Base-by-base conservation (phyloP, 1,140 invertebrate species). In the Drosophila chauvacae region DNA sequence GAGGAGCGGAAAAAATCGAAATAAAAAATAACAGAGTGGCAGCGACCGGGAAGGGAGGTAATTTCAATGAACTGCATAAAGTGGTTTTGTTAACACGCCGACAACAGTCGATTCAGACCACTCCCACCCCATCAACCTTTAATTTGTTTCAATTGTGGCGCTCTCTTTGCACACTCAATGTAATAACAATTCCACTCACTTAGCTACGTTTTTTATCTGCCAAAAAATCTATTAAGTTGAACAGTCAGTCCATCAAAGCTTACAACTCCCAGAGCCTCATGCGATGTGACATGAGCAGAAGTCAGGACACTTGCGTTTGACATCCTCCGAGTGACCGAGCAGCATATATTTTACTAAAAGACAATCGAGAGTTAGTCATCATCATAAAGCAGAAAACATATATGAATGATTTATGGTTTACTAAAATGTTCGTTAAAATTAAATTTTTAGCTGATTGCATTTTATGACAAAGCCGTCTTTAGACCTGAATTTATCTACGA, bases 1-100 rank as follows among this genome's bases (percentile, higher is more conserved):
- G 14, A 72, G 55, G 14, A 72, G 70, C 66, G 58, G 23, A 72
- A 71, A 71, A 72, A 56, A 30, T 35, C 26, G 45, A 53, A 41
- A 53, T 48, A 72, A 48, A 47, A 65, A 44, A 61, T 60, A 60
- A 61, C 48, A 55, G 20, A 61, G 20, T 18, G 28, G 20, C 20
- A 10, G 55, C 28, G 1, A 35, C 42, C 7, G 23, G 47, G 23
- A 28, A 16, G 13, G 53, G 23, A 44, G 37, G 45, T 60, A 59
- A 72, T 72, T 72, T 72, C 70, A 72, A 72, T 72, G 68, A 72
- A 72, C 70, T 72, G 66, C 68, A 72, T 72, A 50, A 72, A 72
- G 66, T 72, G 70, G 70, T 72, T 72, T 72, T 72, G 70, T 72
- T 72, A 72, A 72, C 70, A 72, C 69, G 66, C 37, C 55, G 66